Conservation (phyloP, 2,888 invertebrate genomes). For the Andrena bicolor region DNA sequence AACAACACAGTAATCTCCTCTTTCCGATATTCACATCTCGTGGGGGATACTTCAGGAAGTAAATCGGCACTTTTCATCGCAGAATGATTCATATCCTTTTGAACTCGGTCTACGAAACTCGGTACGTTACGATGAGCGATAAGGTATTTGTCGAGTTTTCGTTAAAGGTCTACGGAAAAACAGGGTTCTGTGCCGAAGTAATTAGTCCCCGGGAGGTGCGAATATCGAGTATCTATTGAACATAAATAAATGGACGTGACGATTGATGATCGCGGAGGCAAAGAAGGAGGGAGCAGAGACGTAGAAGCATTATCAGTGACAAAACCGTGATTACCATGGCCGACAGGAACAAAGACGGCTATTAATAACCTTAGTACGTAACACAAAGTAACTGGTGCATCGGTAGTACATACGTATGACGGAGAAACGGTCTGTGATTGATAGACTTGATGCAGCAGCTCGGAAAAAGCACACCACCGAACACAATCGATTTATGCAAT, state of each 20-base stretch:
- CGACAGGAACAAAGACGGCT: neutral
- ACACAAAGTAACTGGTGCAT: neutral
- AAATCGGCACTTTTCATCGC: neutral
- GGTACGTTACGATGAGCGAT: neutral
- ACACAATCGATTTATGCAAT: conserved; percentile 50
- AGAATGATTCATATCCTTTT: neutral
- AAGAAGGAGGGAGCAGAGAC: neutral
- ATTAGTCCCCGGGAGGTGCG: neutral
- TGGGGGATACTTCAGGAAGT: neutral
- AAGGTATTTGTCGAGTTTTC: neutral
- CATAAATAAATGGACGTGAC: no score
- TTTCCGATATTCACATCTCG: neutral
- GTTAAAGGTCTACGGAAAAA: neutral
- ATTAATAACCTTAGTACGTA: neutral
- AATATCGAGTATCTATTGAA: neutral
- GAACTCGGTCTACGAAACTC: neutral
- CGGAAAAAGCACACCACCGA: conserved; percentile 42
- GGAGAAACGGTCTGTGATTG: neutral
- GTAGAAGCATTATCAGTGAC: no score
- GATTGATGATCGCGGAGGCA: neutral
- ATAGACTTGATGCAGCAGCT: conserved; percentile 30
- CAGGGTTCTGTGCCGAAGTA: neutral
- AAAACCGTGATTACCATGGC: no score
- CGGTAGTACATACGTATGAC: conserved; percentile 10
- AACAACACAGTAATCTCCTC: neutral